These are phyloP conservation scores for Oryzias curvinotus DNA, from an alignment of 2,113 vertebrate species.

Conservation along the genomic window DNA sequence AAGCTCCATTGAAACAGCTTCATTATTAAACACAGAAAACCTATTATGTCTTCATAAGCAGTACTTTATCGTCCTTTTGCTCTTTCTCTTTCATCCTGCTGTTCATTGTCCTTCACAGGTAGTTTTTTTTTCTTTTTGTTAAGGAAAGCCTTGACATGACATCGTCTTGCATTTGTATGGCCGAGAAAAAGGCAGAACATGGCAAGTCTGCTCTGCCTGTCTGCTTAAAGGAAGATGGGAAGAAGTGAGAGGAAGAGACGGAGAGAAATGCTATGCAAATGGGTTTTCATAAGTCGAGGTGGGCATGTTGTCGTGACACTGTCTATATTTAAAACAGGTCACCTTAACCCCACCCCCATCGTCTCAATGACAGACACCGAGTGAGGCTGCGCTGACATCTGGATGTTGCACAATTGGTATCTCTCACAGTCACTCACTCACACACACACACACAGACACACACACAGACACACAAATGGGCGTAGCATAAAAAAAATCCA, in stretches of 20 bases:
- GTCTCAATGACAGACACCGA: conserved; percentile 74
- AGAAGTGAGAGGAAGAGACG: conserved; percentile 35
- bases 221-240: conserved; percentile 35
- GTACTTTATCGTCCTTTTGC: conserved; percentile 1
- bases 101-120: conserved; percentile 27
- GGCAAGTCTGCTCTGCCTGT: conserved; percentile 43
- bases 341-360: conserved; percentile 74
- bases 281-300: conserved; percentile 70
- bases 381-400: conserved; percentile 76
- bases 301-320: conserved; percentile 80
- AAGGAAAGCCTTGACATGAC: conserved; percentile 58
- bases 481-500: conserved; percentile 47
- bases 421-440: conserved; percentile 17
- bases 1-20: conserved; percentile 30
- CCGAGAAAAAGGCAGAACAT: conserved; percentile 58
- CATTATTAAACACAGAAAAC: conserved; percentile 37
- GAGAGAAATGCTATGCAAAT: conserved; percentile 76
- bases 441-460: background rate
- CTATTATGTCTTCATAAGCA: conserved; percentile 17
- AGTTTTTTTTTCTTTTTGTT: conserved; percentile 33
- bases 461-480: conserved; percentile 6
- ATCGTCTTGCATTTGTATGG: conserved; percentile 57
- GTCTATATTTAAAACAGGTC: conserved; percentile 84
- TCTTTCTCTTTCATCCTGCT: conserved; percentile 19
- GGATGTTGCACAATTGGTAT: conserved; percentile 57